Conservation (phyloP, 1,140 invertebrate species). For the Heliconius himera region DNA sequence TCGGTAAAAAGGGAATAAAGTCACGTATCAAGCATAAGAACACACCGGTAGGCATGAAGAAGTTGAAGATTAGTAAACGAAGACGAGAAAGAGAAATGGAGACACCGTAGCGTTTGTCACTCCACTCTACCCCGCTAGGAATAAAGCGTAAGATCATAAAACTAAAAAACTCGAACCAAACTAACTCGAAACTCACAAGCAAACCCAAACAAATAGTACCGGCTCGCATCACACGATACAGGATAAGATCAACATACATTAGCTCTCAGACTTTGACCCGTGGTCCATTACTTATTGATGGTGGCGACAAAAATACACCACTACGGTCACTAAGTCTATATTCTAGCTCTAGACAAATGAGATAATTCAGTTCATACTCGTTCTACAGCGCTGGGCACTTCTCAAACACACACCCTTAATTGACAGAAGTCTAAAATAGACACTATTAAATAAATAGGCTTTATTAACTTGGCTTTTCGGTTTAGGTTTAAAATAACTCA, state of each 20-base stretch:
- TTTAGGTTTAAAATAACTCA: neutral
- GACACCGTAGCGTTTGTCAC: too few relatives aligned
- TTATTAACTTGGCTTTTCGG: neutral
- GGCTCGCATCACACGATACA: conserved; percentile 48
- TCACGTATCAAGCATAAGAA: too few relatives aligned
- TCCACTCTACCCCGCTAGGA: too few relatives aligned
- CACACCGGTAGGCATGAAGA: too few relatives aligned
- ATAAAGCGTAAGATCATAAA: too few relatives aligned
- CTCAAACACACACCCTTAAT: neutral
- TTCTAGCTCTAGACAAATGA: conserved; percentile 33
- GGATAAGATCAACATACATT: conserved; percentile 73
- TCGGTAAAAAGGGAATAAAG: too few relatives aligned
- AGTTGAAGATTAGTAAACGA: too few relatives aligned
- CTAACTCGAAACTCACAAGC: neutral
- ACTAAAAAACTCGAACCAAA: too few relatives aligned
- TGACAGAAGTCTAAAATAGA: neutral
- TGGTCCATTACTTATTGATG: conserved; percentile 71
- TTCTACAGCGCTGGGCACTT: conserved; percentile 12
- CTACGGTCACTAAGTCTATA: conserved; percentile 21
- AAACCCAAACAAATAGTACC: conserved; percentile 39
- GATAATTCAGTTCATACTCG: conserved; percentile 32
- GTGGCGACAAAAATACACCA: conserved; percentile 69
- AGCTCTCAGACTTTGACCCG: conserved; percentile 70
- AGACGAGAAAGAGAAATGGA: too few relatives aligned
- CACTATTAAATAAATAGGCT: neutral